Conservation (phyloP, 2,797 vertebrate species). For the Synaphobranchus kaupii region DNA sequence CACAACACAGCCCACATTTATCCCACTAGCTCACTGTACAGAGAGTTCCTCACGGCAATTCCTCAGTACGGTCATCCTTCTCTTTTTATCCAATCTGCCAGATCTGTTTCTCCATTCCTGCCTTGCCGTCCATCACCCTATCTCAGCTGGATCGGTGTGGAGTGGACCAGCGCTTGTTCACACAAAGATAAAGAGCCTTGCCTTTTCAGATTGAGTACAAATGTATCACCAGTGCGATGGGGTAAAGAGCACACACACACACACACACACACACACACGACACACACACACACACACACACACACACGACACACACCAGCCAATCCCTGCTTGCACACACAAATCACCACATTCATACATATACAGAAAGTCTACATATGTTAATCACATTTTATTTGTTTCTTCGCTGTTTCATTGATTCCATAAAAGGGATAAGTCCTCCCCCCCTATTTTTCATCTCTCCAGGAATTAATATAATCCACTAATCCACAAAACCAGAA, state of each 20-base stretch:
- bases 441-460: slow-evolving; percentile 44
- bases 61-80: neutral
- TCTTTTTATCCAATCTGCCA: neutral
- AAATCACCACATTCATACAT: slow-evolving; percentile 16
- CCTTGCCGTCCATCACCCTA: neutral
- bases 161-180: neutral
- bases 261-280: neutral
- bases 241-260: neutral
- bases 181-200: slow-evolving; percentile 3
- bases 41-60: neutral
- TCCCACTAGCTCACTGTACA: too few species aligned
- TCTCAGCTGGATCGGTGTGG: neutral
- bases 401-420: neutral
- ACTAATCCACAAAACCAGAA: slow-evolving; percentile 55
- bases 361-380: neutral
- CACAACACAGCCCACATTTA: too few species aligned
- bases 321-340: neutral
- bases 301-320: neutral
- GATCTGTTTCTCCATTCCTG: neutral
- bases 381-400: slow-evolving; percentile 10
- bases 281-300: slow-evolving; percentile 24
- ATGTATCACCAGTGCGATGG: neutral
- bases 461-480: slow-evolving; percentile 56
- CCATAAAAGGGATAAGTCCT: slow-evolving; percentile 37
- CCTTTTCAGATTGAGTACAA: slow-evolving; percentile 9